Evolutionary conservation across 2,888 invertebrate genomes (phyloP).

Genomic region (Chloroclystis v-ata): DNA sequence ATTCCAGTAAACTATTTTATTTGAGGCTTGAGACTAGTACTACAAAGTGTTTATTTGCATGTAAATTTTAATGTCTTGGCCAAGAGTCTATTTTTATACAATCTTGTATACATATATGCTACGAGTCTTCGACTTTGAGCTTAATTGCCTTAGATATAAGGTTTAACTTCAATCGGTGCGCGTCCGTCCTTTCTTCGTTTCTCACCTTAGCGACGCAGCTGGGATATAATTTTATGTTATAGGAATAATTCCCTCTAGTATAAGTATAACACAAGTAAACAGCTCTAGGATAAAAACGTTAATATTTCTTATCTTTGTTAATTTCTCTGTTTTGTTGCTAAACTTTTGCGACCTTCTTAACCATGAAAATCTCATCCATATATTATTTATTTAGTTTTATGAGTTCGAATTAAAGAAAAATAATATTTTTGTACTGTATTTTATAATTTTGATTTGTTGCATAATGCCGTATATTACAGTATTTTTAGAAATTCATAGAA

Average conservation of each 20-base stretch:
- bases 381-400: slow-evolving; percentile 21
- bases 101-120: slow-evolving; percentile 19
- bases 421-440: slow-evolving; percentile 21
- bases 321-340: slow-evolving; percentile 22
- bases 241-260: slow-evolving; percentile 65
- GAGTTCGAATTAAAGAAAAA: slow-evolving; percentile 14
- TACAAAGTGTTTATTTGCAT: slow-evolving; percentile 10
- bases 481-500: slow-evolving; percentile 23
- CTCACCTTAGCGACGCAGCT: slow-evolving; percentile 35
- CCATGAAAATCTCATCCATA: slow-evolving; percentile 20
- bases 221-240: slow-evolving; percentile 63
- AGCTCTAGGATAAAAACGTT: slow-evolving; percentile 49
- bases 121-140: slow-evolving; percentile 11
- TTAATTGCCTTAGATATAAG: slow-evolving; percentile 14
- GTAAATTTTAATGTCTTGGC: slow-evolving; percentile 1
- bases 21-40: slow-evolving; percentile 2
- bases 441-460: slow-evolving; percentile 17
- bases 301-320: slow-evolving; percentile 44
- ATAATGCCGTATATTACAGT: slow-evolving; percentile 23
- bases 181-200: slow-evolving; percentile 23
- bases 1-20: not conserved
- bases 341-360: slow-evolving; percentile 8
- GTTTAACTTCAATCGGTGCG: slow-evolving; percentile 5
- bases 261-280: slow-evolving; percentile 64
- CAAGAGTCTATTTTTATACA: slow-evolving; percentile 21